These are phyloP conservation scores for Sinonovacula constricta DNA, from an alignment of 1,140 invertebrate species.

Conservation along the genomic window DNA sequence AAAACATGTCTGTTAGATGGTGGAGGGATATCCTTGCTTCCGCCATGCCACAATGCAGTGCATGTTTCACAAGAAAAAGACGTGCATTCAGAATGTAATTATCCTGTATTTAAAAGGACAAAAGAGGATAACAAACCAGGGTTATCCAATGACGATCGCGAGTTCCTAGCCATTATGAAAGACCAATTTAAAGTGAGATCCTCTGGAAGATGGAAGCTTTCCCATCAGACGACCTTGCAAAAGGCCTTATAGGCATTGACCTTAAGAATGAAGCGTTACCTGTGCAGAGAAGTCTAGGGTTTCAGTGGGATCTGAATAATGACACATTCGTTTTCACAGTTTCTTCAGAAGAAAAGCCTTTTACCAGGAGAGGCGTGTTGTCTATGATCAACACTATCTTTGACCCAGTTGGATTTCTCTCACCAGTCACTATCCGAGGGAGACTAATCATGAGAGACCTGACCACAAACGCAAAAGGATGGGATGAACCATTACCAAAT, in stretches of 20 bases:
- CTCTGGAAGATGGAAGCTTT: too few species aligned
- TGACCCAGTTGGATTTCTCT: constrained; percentile 60
- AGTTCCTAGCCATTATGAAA: constrained; percentile 4
- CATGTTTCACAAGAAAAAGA: background rate
- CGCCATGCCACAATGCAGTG: background rate
- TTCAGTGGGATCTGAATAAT: constrained; percentile 30
- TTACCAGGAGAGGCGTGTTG: constrained; percentile 33
- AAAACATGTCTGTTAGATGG: constrained; percentile 22
- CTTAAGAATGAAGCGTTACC: constrained; percentile 4
- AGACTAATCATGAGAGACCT: constrained; percentile 54
- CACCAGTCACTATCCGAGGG: constrained; percentile 50
- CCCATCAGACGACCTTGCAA: constrained; percentile 1
- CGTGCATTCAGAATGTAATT: constrained; percentile 1
- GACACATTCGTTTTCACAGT: constrained; percentile 47
- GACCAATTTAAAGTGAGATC: constrained; percentile 1
- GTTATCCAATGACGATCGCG: background rate
- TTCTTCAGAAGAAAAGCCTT: constrained; percentile 27
- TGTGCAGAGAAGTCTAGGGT: constrained; percentile 46
- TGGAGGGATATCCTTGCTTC: background rate
- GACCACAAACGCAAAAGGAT: constrained; percentile 44
- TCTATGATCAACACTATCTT: constrained; percentile 53
- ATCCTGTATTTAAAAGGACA: background rate
- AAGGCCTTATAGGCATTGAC: background rate
- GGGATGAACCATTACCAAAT: constrained; percentile 48
- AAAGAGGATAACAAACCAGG: constrained; percentile 1